Evolutionary conservation across 2,888 invertebrate genomes (phyloP).

Genomic region (Acrocyrtus sp.): DNA sequence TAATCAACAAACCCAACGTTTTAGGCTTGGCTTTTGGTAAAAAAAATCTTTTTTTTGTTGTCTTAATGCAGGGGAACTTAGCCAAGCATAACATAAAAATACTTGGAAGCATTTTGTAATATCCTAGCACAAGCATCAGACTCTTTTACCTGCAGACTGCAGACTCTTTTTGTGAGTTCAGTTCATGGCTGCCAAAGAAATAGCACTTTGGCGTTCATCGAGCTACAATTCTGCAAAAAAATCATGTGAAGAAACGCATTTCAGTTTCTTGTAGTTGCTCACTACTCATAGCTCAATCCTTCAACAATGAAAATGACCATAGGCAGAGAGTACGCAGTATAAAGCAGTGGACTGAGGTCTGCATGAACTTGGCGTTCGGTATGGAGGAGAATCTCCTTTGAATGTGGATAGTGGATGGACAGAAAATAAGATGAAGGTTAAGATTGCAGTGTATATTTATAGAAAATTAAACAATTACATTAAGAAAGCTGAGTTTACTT

Average conservation of each 20-base stretch:
- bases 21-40: constrained; percentile 10
- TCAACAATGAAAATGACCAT: no score
- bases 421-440: not conserved
- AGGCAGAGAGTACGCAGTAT: no score
- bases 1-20: constrained; percentile 13
- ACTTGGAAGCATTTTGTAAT: not conserved
- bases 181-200: no score
- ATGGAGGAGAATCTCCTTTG: not conserved
- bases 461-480: not conserved
- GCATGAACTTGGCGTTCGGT: not conserved
- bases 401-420: not conserved
- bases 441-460: not conserved
- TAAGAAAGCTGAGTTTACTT: not conserved
- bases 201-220: no score
- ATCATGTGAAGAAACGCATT: no score
- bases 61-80: not conserved
- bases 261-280: no score
- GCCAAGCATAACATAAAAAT: constrained; percentile 18
- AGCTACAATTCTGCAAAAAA: no score
- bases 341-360: no score
- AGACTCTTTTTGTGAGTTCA: no score
- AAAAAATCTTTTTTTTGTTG: not conserved
- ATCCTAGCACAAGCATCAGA: no score
- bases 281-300: no score
- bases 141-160: no score